Evolutionary conservation across 2,113 vertebrate genomes (phyloP).

Genomic region (Labeo rohita): DNA sequence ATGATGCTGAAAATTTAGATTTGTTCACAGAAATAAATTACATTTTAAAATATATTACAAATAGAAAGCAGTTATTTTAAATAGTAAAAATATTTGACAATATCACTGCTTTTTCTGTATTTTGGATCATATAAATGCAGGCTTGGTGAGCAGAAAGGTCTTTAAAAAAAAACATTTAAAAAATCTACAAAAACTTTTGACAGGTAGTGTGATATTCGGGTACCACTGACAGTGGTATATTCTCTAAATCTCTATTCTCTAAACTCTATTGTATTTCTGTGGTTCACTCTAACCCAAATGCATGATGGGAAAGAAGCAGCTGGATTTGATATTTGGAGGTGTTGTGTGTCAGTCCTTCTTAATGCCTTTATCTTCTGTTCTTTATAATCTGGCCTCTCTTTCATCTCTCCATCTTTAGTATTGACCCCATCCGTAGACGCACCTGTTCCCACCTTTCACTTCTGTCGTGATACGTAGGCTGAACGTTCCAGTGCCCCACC

Average conservation of each 20-base stretch:
- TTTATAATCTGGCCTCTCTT: background rate
- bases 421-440: background rate
- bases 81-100: too few relatives aligned
- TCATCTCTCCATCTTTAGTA: constrained; percentile 17
- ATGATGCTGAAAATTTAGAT: too few relatives aligned
- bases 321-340: constrained; percentile 7
- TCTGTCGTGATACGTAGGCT: background rate
- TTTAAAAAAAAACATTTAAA: too few relatives aligned
- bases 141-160: too few relatives aligned
- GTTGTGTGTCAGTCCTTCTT: constrained; percentile 25
- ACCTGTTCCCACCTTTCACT: constrained; percentile 25
- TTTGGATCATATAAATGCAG: too few relatives aligned
- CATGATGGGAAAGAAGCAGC: constrained; percentile 7
- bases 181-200: too few relatives aligned
- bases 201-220: too few relatives aligned
- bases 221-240: too few relatives aligned
- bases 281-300: background rate
- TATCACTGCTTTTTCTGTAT: too few relatives aligned
- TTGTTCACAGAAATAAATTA: too few relatives aligned
- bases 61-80: too few relatives aligned
- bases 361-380: constrained; percentile 16
- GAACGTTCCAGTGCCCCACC: background rate
- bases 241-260: background rate
- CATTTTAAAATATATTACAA: too few relatives aligned
- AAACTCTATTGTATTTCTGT: background rate